phyloP scores from a whole-genome alignment of 2,888 invertebrate genomes.

The Tetranychus piercei region DNA sequence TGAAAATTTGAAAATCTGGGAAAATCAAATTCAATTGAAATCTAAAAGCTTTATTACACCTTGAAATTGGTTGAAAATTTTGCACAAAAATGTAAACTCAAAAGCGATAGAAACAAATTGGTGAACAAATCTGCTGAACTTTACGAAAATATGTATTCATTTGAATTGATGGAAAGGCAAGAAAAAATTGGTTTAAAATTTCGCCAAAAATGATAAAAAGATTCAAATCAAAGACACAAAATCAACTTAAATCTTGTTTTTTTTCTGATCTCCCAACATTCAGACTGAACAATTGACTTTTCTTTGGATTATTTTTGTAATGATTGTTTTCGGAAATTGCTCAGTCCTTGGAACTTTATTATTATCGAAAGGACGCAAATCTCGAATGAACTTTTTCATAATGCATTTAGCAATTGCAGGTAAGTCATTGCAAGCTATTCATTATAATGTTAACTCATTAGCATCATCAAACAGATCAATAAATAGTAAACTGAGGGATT shows the following conservation, averaged over 20 bases:
- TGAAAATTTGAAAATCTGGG: too few species aligned
- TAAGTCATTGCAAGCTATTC: slow-evolving; percentile 34
- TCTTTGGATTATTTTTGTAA: slow-evolving; percentile 59
- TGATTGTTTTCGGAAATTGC: slow-evolving; percentile 67
- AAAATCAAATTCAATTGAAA: too few species aligned
- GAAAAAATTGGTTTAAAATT: too few species aligned
- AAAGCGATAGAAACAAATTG: too few species aligned
- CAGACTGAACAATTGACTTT: slow-evolving; percentile 74
- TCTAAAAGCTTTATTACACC: too few species aligned
- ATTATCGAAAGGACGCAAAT: slow-evolving; percentile 63
- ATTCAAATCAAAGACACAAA: neutral
- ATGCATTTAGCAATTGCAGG: slow-evolving; percentile 80
- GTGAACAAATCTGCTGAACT: too few species aligned
- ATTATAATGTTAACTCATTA: slow-evolving; percentile 20
- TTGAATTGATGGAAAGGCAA: too few species aligned
- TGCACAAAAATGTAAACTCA: too few species aligned
- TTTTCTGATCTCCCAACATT: slow-evolving; percentile 26
- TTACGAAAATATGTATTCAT: too few species aligned
- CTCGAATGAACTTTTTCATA: slow-evolving; percentile 86
- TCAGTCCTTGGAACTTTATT: slow-evolving; percentile 68
- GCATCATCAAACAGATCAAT: neutral
- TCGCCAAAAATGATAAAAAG: too few species aligned
- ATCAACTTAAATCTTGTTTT: neutral
- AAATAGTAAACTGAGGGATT: neutral
- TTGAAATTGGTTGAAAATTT: too few species aligned